Evolutionary conservation across 1,140 invertebrate species (phyloP).

Genomic region (Calliphora vicina): DNA sequence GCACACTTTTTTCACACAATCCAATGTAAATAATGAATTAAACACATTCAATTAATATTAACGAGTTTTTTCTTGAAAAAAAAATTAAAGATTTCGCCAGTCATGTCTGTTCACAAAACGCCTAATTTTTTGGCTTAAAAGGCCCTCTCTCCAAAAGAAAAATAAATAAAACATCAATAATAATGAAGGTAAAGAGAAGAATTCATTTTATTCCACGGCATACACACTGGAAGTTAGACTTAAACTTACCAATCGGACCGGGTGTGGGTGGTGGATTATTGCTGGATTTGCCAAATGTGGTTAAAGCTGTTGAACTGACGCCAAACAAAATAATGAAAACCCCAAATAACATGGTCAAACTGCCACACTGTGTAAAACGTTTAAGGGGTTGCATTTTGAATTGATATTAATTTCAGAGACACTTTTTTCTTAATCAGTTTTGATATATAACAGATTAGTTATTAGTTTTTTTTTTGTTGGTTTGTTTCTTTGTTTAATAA

Average conservation of each 20-base stretch:
- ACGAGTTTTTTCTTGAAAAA: not conserved
- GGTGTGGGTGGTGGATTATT: constrained; percentile 68
- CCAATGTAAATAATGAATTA: not conserved
- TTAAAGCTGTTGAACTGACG: constrained; percentile 69
- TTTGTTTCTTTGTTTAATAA: too few species aligned
- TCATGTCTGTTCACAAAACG: not conserved
- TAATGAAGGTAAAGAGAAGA: too few species aligned
- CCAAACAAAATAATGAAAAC: constrained; percentile 62
- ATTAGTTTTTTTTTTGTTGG: not conserved
- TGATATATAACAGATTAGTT: not conserved
- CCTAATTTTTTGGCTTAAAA: not conserved
- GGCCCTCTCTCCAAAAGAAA: not conserved
- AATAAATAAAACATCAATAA: not conserved
- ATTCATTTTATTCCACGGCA: not conserved
- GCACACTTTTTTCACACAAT: not conserved
- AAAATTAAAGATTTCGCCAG: not conserved
- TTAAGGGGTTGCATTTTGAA: constrained; percentile 60
- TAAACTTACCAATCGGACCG: constrained; percentile 64
- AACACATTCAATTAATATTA: not conserved
- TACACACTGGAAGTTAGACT: not conserved
- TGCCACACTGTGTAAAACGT: constrained; percentile 62
- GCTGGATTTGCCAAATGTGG: constrained; percentile 75
- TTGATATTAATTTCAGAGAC: not conserved
- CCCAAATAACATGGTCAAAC: constrained; percentile 61
- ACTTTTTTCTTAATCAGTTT: not conserved